Base-by-base conservation (phyloP, 2,888 invertebrate species). In the Drosophila rubida region DNA sequence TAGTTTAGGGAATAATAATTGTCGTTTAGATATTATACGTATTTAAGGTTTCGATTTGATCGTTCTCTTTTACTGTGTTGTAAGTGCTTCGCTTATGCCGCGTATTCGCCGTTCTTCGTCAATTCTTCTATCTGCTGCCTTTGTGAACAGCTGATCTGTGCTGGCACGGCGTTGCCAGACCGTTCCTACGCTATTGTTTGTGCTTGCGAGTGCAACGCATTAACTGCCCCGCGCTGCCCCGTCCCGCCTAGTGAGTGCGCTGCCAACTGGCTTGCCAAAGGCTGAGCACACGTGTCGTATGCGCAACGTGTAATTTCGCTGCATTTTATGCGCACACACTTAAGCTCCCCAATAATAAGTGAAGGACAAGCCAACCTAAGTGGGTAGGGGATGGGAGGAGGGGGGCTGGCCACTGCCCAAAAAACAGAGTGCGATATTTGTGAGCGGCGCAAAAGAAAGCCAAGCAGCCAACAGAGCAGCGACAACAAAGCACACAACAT, bases 301-400 rank as follows among this genome's bases (percentile, higher is more conserved):
- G 78, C 73, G 75, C 77, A 75, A 77, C 65, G 71, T 77, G 72
- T 68, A 75, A 78, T 75, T 75, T 61, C 45, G 57, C 55, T 75
- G 67, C 70, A 74, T 70, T 75, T 72, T 69, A 77, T 57, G 62
- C 64, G 67, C 67, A 63, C 80, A 80, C 64, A 80, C 69, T 60
- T 61, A 75, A 61, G 60, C 48, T 30, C 49, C 45, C 64, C 60
- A 63, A 71, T 64, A 82, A 74, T 60, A 57, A 53, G 48, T 35
- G 59, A 37, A 59, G 57, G 51, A 6, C 16, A 9, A 7, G n/a
- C 2, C 35, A 7, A 2, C 6, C 30, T 13, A 7, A 7, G 35
- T 3, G 32, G 4, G 32, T 32, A 13, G 2, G 5, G 37, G 0
- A n/a, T 27, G 11, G 23, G 16, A 30, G 8, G 2, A 25, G n/a